phyloP scores from a whole-genome alignment of 2,888 invertebrate species.

The Diadegma fenestrale region DNA sequence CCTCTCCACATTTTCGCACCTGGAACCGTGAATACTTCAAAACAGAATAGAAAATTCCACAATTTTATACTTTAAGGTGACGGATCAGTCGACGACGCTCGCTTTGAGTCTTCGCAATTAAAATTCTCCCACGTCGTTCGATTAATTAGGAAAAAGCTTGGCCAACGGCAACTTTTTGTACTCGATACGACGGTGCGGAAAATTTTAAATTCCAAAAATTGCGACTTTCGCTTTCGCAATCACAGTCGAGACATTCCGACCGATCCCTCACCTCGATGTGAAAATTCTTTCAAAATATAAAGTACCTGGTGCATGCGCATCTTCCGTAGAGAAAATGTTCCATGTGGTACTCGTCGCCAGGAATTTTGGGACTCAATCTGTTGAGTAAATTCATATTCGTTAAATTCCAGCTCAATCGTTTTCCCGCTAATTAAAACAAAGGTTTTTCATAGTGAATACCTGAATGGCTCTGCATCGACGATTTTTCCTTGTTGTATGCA shows the following conservation, averaged over 20 bases:
- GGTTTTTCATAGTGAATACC: neutral
- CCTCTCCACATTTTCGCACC: neutral
- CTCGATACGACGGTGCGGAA: no score
- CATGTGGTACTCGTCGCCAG: neutral
- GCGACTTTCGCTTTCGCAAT: no score
- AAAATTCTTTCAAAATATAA: neutral
- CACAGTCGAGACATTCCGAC: no score
- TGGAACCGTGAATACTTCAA: neutral
- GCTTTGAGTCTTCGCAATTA: no score
- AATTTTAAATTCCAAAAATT: no score
- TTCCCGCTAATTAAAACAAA: neutral
- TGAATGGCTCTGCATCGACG: neutral
- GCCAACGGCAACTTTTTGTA: no score
- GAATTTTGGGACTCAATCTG: neutral
- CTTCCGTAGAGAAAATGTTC: neutral
- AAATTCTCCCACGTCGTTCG: no score
- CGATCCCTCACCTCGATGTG: no score
- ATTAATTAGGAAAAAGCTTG: no score
- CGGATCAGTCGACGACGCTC: no score
- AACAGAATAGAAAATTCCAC: neutral
- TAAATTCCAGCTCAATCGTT: neutral
- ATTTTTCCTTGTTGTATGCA: neutral
- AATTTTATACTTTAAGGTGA: neutral
- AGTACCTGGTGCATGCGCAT: neutral
- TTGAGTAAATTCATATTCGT: neutral